Evolutionary conservation across 2,113 vertebrate species (phyloP), one percentile per base, ranked within the genome.

Genomic region (Thamnophis sirtalis): DNA sequence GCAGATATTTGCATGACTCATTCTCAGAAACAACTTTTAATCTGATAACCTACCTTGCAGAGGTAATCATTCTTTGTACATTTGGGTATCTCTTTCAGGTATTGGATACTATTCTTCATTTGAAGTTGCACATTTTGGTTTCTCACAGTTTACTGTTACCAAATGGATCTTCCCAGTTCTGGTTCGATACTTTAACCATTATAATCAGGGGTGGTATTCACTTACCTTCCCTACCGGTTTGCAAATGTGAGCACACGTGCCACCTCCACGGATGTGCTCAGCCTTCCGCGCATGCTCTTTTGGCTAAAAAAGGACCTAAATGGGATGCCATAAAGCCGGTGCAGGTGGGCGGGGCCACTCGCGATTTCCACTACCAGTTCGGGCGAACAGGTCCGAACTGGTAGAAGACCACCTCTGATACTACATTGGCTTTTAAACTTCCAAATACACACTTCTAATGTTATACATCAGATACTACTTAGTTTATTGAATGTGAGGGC

Each of bases 31-130:
- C 98, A 51, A 99, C 99, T 1, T 98, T 99, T 94, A 99, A 97
- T 91, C 98, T 99, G 84, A 98, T 99, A 94, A 99, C 98, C 48
- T 99, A 99, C 0, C 97, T 99, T 92, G 99, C 99, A 73, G 99
- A 99, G 98, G 99, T 99, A 96, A 96, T 90, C 13, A 9, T 11
- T 94, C 73, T 48, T 55, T 43, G 33, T 0, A 87, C 26, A 84
- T 84, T 90, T 48, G 26, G 90, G 3, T 5, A 0, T 63, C n/a
- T 3, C 9, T 3, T 80, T 91, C 43, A 88, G 0, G 56, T 21
- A 38, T 60, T 55, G 6, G n/a, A 1, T 68, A 53, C 0, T 93
- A 53, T 26, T 85, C 91, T 63, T 13, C 58, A 92, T 88, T 89
- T 85, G 43, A 53, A 91, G 13, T 48, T 84, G 54, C 51, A 15